These are phyloP conservation scores for Ursus arctos DNA, from an alignment of 2,113 vertebrate species.

Conservation along the genomic window DNA sequence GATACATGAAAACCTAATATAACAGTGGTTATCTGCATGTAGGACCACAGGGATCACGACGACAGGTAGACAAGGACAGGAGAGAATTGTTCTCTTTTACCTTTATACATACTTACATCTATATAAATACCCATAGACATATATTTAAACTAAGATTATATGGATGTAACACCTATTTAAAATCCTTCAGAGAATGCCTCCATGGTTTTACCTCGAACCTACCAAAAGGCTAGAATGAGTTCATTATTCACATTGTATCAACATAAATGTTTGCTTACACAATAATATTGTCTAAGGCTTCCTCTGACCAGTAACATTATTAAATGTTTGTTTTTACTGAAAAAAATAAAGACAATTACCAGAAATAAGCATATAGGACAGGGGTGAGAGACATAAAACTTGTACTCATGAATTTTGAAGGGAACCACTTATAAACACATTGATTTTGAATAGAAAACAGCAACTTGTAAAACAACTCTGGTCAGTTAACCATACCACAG, in stretches of 20 bases:
- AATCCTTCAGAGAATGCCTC: not conserved
- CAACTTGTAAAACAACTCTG: not conserved
- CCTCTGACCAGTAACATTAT: not conserved
- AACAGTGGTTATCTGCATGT: not conserved
- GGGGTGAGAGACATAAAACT: not conserved
- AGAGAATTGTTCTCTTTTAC: not conserved
- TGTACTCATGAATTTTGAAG: constrained; percentile 15
- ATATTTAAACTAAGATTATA: not conserved
- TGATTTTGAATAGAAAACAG: constrained; percentile 15
- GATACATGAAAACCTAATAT: not conserved
- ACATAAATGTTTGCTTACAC: not conserved
- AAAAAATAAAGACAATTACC: not conserved
- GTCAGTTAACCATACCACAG: not conserved
- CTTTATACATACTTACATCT: not conserved
- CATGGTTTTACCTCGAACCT: not conserved
- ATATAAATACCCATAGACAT: not conserved
- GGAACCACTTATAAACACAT: not conserved
- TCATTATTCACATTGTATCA: not conserved
- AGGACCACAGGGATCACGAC: not conserved
- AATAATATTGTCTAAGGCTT: not conserved
- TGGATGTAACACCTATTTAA: not conserved
- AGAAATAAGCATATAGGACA: constrained; percentile 23
- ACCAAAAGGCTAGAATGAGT: not conserved
- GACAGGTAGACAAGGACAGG: not conserved
- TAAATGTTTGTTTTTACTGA: constrained; percentile 8